phyloP scores from a whole-genome alignment of 2,113 vertebrate genomes.

The Laticauda laticaudata region DNA sequence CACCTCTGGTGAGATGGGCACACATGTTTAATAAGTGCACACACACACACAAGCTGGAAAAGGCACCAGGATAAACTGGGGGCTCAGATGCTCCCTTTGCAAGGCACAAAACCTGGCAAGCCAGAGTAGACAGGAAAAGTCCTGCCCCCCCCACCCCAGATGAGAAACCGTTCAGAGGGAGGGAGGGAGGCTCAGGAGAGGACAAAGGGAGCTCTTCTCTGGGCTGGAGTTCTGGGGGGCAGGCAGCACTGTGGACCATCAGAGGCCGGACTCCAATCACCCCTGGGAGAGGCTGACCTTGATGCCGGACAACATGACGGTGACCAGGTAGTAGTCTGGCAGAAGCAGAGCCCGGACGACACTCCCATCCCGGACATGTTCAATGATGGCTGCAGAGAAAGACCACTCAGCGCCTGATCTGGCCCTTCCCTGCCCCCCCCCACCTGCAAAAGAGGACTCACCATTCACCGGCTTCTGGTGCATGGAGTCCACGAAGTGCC shows the following conservation, averaged over 20 bases:
- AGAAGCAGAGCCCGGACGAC: slow-evolving; percentile 92
- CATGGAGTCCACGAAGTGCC: slow-evolving; percentile 94
- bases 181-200: neutral
- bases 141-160: neutral
- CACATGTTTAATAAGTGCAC: neutral
- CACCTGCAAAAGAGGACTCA: slow-evolving; percentile 51
- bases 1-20: neutral
- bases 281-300: slow-evolving; percentile 77
- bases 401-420: neutral
- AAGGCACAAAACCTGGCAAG: neutral
- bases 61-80: neutral
- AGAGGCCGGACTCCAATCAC: neutral
- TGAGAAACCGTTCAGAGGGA: neutral
- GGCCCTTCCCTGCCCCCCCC: neutral
- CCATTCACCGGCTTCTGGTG: slow-evolving; percentile 97
- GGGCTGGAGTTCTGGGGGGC: neutral
- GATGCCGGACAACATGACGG: slow-evolving; percentile 95
- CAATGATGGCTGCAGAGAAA: slow-evolving; percentile 85
- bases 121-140: neutral
- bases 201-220: neutral
- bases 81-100: neutral
- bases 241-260: neutral
- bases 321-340: slow-evolving; percentile 93
- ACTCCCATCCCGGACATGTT: slow-evolving; percentile 93
- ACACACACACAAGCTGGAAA: neutral